Evolutionary conservation across 2,888 invertebrate genomes (phyloP), one percentile per base, ranked within the genome.

Genomic region (Microplitis manilae): DNA sequence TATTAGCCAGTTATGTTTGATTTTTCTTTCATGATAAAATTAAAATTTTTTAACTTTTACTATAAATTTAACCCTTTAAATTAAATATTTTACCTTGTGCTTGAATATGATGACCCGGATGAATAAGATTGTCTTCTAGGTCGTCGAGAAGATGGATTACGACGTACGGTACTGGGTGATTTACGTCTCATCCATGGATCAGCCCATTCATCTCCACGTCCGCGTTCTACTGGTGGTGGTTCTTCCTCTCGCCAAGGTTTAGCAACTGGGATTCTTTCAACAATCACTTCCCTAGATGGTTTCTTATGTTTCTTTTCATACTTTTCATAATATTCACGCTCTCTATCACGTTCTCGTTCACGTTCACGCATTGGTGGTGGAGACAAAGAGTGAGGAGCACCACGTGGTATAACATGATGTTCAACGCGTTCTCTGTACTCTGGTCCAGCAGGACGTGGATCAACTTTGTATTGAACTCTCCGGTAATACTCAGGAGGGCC

Each of bases 121-220:
- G 94, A 94, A 84, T 95, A 95, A 20, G 95, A 94, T 80, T 93
- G 93, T 87, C 91, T 87, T 83, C 91, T 86, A 39, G 90, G 89
- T 84, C 83, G 77, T 85, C 88, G 85, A 0, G 89, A 84, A 4
- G 89, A 85, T 2, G 84, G 83, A 67, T 87, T 88, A 7, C 87
- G 80, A 20, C 88, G 85, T 5, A 87, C 84, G 0, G 88, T 83
- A 4, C 85, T 88, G 0, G 94, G 94, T 4, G 94, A 94, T 84
- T 94, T 94, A 2, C 93, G 93, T 50, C 94, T 91, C 94, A 96
- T 96, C 98, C 98, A 98, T 0, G 98, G 98, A 91, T 98, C 98
- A 65, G 95, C 95, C 97, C 98, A 98, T 85, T 97, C 97, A 88
- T 98, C 97, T 0, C 94, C 95, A 65, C 93, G 92, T 74, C 88